A percentile compares a stretch with the other conserved stretches of the same genome.
phyloP scores from a whole-genome alignment of 2,113 vertebrate species.

The Otolemur garnettii region DNA sequence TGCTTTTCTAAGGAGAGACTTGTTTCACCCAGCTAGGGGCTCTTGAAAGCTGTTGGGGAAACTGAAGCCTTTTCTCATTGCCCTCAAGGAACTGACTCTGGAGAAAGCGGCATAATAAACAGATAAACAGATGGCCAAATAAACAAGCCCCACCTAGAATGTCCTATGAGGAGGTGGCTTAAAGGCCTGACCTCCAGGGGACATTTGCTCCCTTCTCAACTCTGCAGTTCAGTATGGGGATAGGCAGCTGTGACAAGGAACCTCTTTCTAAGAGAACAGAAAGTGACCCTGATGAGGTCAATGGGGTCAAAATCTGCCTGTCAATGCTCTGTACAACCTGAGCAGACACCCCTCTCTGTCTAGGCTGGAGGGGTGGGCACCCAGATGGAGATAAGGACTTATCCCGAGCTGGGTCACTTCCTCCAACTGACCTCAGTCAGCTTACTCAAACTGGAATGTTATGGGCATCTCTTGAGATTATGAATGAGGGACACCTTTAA shows the following conservation, averaged over 20 bases:
- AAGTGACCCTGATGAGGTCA: neutral
- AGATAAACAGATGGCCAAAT: neutral
- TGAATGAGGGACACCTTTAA: neutral
- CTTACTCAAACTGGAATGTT: neutral
- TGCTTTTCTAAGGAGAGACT: neutral
- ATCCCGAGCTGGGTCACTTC: neutral
- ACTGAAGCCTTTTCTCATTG: neutral
- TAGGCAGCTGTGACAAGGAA: neutral
- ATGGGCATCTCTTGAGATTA: neutral
- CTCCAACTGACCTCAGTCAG: neutral
- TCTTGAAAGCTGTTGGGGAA: neutral
- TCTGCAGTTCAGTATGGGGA: neutral
- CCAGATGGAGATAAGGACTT: neutral
- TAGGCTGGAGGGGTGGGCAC: neutral
- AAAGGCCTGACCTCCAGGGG: neutral
- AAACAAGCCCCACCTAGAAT: neutral
- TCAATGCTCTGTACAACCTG: neutral
- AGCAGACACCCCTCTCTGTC: neutral
- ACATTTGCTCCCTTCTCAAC: neutral
- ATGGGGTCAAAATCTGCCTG: neutral
- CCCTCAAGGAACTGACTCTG: neutral
- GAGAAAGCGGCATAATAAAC: neutral
- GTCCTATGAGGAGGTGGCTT: neutral
- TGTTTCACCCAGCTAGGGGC: neutral
- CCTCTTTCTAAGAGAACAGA: neutral